A percentile compares a stretch with the other conserved stretches of the same genome.
phyloP scores from a whole-genome alignment of 2,113 vertebrate species.

The Solea solea region DNA sequence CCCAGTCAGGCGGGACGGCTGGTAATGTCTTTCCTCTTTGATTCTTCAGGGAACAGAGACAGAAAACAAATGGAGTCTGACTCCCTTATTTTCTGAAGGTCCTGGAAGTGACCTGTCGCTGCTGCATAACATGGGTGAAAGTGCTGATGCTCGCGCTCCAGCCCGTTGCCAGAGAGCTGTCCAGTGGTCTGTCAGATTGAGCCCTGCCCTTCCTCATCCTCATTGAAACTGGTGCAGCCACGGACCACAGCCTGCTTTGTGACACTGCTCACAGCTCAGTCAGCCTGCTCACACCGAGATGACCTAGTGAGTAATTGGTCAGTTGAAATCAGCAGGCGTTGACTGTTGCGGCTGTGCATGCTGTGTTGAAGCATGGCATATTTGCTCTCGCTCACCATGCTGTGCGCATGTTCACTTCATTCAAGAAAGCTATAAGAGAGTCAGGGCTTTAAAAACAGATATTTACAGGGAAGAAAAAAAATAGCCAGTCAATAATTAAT shows the following conservation, averaged over 20 bases:
- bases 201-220: slow-evolving; percentile 26
- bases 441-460: slow-evolving; percentile 29
- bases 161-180: slow-evolving; percentile 28
- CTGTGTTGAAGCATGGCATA: slow-evolving; percentile 49
- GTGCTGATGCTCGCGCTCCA: slow-evolving; percentile 17
- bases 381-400: slow-evolving; percentile 19
- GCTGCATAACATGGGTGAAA: slow-evolving; percentile 22
- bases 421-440: slow-evolving; percentile 22
- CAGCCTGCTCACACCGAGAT: slow-evolving; percentile 34
- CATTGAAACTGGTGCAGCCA: slow-evolving; percentile 19
- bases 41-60: slow-evolving; percentile 61
- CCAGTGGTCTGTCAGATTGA: slow-evolving; percentile 48
- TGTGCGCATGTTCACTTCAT: slow-evolving; percentile 20
- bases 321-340: slow-evolving; percentile 46
- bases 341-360: slow-evolving; percentile 46
- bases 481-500: slow-evolving; percentile 64
- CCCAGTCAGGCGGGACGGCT: slow-evolving; percentile 63
- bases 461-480: slow-evolving; percentile 40
- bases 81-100: slow-evolving; percentile 72
- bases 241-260: slow-evolving; percentile 27
- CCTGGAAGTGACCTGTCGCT: slow-evolving; percentile 53
- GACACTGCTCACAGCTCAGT: slow-evolving; percentile 59
- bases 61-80: slow-evolving; percentile 74
- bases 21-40: slow-evolving; percentile 69
- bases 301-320: slow-evolving; percentile 61